Evolutionary conservation across 2,888 invertebrate species (phyloP).

Genomic region (Gari tellinella): DNA sequence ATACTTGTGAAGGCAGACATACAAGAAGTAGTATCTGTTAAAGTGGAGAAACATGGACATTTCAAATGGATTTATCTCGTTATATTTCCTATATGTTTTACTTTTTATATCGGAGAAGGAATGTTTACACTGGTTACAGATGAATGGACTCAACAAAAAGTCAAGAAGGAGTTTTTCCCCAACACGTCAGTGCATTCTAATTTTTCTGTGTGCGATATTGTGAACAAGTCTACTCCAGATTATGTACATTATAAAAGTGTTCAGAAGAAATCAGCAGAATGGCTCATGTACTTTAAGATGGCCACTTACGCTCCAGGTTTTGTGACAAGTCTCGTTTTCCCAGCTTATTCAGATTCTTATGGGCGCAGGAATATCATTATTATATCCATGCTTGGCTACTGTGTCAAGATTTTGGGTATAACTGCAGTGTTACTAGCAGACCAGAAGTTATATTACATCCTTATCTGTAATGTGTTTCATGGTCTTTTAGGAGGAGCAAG

Average conservation of each 20-base stretch:
- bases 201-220: conserved; percentile 16
- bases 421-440: conserved; percentile 21
- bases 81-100: conserved; percentile 3
- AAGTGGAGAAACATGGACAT: too few species aligned
- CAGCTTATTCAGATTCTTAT: conserved; percentile 40
- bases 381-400: conserved; percentile 25
- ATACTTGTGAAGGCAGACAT: too few species aligned
- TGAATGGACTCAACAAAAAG: conserved; percentile 44
- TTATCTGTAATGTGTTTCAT: conserved; percentile 12
- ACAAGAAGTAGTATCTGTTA: too few species aligned
- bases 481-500: conserved; percentile 28
- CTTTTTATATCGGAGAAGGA: conserved; percentile 3
- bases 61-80: background rate
- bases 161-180: conserved; percentile 14
- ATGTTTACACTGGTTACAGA: conserved; percentile 26
- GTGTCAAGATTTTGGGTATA: conserved; percentile 2
- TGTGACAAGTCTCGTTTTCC: conserved; percentile 26
- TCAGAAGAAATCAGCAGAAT: conserved; percentile 18
- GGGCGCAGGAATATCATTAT: conserved; percentile 48
- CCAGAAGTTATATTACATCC: conserved; percentile 8
- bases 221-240: conserved; percentile 10
- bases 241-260: conserved; percentile 8
- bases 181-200: conserved; percentile 10
- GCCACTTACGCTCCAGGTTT: conserved; percentile 24
- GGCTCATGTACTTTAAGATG: conserved; percentile 28